phyloP scores from a whole-genome alignment of 1,140 invertebrate species.

The Rhagoletis zephyria region DNA sequence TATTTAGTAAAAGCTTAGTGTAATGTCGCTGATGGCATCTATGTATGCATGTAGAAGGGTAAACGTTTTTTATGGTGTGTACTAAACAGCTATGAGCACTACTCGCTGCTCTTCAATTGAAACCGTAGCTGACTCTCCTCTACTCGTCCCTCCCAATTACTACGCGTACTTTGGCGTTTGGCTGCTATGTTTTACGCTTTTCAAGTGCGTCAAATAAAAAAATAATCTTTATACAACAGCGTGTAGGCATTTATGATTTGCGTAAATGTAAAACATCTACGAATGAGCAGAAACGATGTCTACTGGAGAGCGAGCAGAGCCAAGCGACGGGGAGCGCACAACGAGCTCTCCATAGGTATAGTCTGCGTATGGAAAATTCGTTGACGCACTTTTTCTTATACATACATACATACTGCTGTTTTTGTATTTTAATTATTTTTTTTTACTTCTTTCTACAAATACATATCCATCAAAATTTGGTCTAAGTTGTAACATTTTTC shows the following conservation, averaged over 20 bases:
- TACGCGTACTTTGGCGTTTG: background rate
- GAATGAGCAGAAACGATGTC: too few species aligned
- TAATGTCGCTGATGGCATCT: background rate
- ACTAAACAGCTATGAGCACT: background rate
- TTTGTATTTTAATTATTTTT: too few species aligned
- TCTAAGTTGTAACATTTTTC: too few species aligned
- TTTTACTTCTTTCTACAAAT: too few species aligned
- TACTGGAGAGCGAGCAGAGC: background rate
- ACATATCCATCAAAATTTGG: too few species aligned
- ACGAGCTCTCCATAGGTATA: background rate
- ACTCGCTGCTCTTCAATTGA: background rate
- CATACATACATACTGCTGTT: too few species aligned
- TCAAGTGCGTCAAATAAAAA: conserved; percentile 41
- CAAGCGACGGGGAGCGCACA: background rate
- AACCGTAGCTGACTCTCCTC: background rate
- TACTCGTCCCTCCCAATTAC: background rate
- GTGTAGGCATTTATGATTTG: conserved; percentile 44
- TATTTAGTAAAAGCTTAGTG: background rate
- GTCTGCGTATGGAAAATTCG: too few species aligned
- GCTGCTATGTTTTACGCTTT: background rate
- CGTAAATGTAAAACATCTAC: background rate
- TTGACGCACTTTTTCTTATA: too few species aligned
- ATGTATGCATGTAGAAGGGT: background rate
- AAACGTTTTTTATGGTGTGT: background rate
- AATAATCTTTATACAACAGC: background rate